phyloP scores from a whole-genome alignment of 2,888 invertebrate species.

The Tortricodes alternella region DNA sequence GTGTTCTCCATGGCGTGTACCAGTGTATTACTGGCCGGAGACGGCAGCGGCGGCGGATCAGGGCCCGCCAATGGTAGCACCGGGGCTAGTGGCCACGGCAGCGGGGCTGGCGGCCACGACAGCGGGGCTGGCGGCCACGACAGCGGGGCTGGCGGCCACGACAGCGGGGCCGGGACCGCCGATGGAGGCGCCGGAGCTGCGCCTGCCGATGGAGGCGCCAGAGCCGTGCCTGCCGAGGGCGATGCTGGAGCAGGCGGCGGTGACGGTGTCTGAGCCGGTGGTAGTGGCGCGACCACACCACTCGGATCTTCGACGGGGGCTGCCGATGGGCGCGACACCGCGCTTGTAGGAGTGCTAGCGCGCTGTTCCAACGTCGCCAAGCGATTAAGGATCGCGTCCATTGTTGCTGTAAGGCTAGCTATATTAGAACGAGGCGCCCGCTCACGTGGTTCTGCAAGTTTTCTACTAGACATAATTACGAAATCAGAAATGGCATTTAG shows the following conservation, averaged over 20 bases:
- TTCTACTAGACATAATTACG: neutral
- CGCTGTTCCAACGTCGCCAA: neutral
- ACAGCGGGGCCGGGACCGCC: too few species aligned
- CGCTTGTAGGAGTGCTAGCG: neutral
- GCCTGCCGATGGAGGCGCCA: too few species aligned
- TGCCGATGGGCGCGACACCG: neutral
- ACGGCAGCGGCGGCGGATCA: constrained; percentile 10
- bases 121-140: too few species aligned
- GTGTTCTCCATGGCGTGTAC: neutral
- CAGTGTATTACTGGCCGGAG: constrained; percentile 2
- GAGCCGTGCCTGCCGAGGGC: too few species aligned
- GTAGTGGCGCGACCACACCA: neutral
- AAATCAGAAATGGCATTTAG: neutral
- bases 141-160: too few species aligned
- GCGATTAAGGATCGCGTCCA: neutral
- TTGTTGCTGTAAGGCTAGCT: neutral
- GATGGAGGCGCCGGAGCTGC: too few species aligned
- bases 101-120: too few species aligned
- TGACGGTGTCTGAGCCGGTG: too few species aligned
- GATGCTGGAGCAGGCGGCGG: too few species aligned
- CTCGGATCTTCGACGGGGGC: neutral
- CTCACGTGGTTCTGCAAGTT: neutral
- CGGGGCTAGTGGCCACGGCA: too few species aligned
- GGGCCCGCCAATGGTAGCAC: too few species aligned
- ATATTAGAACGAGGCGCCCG: neutral